phyloP scores from a whole-genome alignment of 2,113 vertebrate genomes.

The Bubalus kerabau region DNA sequence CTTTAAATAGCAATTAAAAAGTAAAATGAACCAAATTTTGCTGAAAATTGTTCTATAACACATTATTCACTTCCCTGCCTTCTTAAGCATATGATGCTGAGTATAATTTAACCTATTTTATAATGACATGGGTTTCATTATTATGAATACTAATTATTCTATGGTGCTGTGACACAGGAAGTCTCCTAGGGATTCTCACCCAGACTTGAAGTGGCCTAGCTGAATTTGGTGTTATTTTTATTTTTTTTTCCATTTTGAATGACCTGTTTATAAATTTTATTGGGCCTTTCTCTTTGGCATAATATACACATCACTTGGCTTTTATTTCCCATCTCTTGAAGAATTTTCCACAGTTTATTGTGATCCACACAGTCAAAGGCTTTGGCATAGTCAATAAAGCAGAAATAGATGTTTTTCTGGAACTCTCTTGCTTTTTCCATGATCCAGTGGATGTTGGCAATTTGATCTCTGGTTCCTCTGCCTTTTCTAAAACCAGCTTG shows the following conservation, averaged over 20 bases:
- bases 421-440: too few relatives aligned
- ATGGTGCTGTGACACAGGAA: background rate
- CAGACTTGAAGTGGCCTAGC: background rate
- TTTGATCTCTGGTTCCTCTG: too few relatives aligned
- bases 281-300: background rate
- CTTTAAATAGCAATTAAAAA: conserved; percentile 22
- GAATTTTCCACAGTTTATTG: too few relatives aligned
- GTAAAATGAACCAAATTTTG: background rate
- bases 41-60: background rate
- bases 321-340: background rate
- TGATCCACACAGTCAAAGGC: too few relatives aligned
- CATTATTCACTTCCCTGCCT: background rate
- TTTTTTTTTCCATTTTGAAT: background rate
- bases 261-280: background rate
- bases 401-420: too few relatives aligned
- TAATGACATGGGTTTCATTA: background rate
- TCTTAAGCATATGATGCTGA: background rate
- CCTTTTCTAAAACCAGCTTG: too few relatives aligned
- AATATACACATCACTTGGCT: background rate
- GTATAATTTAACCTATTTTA: background rate
- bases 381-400: too few relatives aligned
- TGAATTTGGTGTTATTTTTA: background rate
- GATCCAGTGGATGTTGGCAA: too few relatives aligned
- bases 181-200: background rate
- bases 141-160: background rate